Base-by-base conservation (phyloP, 2,797 vertebrate species). In the Nyctalus aviator region DNA sequence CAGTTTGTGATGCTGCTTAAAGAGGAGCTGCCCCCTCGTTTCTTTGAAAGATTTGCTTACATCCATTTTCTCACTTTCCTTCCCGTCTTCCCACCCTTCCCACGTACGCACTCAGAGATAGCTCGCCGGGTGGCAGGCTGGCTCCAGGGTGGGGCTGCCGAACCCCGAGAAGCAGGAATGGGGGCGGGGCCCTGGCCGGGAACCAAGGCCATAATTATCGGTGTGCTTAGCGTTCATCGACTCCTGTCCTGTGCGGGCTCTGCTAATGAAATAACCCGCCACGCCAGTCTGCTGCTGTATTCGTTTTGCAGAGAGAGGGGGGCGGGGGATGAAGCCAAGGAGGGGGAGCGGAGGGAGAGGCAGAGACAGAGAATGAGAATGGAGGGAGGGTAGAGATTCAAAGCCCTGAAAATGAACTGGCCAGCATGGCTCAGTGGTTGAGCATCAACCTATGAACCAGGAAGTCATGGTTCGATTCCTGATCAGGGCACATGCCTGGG, bases 31-130 rank as follows among this genome's bases (percentile, higher is more conserved):
- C 77, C 97, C 91, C 93, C 69, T 59, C 32, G 12, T 92, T 96
- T 72, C 97, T 88, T 96, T 96, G 97, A 97, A 95, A 44, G 96
- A 94, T 95, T 97, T 91, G 97, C 90, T 91, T 93, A 96, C 37
- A 92, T 81, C 92, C 90, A 62, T 88, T 91, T 96, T 64, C 82
- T 90, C 96, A 95, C 92, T 93, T 89, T 92, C 73, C 91, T 91
- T 96, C 71, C 94, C 77, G n/a, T 93, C 97, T 97, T 94, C 94
- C 94, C 48, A 94, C 89, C 94, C 41, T 96, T 93, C 32, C 91
- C 93, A 95, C 78, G 41, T 75, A 84, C 57, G 81, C 83, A 77
- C 83, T 21, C 95, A 73, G 92, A 96, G 96, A 97, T 96, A 97
- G 95, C 95, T 93, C 53, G 81, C 81, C 14, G 73, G 84, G 57